Percentiles rank a stretch among this genome's conserved stretches.
These are phyloP conservation scores for Aplocera efformata DNA, from an alignment of 2,888 invertebrate species.

Conservation along the genomic window DNA sequence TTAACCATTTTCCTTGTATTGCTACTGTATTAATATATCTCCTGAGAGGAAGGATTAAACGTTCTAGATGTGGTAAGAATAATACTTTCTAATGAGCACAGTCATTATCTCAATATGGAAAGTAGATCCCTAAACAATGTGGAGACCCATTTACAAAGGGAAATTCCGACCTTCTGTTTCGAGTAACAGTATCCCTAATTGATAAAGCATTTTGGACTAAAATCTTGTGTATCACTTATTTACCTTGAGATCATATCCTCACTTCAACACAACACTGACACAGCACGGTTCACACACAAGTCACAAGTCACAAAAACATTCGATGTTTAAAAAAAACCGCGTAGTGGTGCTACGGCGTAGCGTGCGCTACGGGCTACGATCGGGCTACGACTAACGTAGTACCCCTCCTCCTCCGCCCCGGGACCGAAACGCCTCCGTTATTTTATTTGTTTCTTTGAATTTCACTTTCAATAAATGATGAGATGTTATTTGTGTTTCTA, in stretches of 20 bases:
- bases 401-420: constrained; percentile 54
- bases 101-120: constrained; percentile 18
- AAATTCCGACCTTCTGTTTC: constrained; percentile 3
- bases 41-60: no score
- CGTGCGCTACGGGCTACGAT: constrained; percentile 67
- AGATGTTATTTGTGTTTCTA: constrained; percentile 14
- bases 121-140: constrained; percentile 28
- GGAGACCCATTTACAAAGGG: constrained; percentile 15
- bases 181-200: constrained; percentile 3
- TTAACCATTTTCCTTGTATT: no score
- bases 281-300: constrained; percentile 38
- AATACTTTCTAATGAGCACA: background rate
- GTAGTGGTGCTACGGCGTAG: constrained; percentile 45
- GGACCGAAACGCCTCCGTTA: constrained; percentile 38
- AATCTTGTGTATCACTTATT: constrained; percentile 28
- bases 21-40: no score
- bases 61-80: no score
- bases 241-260: constrained; percentile 41
- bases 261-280: constrained; percentile 42
- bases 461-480: constrained; percentile 18
- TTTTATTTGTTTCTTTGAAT: constrained; percentile 35
- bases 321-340: constrained; percentile 17
- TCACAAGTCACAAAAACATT: constrained; percentile 32
- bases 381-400: constrained; percentile 69
- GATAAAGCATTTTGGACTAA: background rate